Evolutionary conservation across 2,797 vertebrate genomes (phyloP).

Genomic region (Gambelia wislizenii): DNA sequence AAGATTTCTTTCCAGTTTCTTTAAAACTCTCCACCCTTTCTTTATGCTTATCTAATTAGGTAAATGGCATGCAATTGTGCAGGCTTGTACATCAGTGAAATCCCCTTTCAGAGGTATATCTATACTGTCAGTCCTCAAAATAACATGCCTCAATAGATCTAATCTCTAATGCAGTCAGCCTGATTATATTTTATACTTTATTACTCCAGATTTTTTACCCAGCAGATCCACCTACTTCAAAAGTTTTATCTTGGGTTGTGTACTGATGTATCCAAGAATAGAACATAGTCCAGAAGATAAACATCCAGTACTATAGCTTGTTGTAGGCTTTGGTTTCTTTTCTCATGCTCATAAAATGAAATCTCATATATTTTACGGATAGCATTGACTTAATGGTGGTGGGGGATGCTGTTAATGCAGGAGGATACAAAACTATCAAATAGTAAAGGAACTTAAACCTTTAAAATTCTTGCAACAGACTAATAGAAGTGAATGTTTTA

Average conservation of each 20-base stretch:
- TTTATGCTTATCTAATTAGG: neutral
- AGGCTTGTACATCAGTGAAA: neutral
- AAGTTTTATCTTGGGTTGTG: conserved; percentile 8
- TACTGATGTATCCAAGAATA: neutral
- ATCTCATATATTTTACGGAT: neutral
- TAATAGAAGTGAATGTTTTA: conserved; percentile 26
- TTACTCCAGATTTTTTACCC: neutral
- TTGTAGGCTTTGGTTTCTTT: conserved; percentile 48
- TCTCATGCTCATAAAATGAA: neutral
- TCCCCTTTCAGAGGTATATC: neutral
- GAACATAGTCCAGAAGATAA: neutral
- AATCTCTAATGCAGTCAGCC: neutral
- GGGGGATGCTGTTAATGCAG: neutral
- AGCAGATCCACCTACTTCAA: neutral
- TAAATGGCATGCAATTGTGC: neutral
- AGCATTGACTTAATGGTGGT: conserved; percentile 9
- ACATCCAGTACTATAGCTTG: conserved; percentile 9
- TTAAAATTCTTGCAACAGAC: conserved; percentile 12
- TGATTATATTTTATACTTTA: neutral
- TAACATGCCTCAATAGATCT: neutral
- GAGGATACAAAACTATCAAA: conserved; percentile 6
- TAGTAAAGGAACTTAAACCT: neutral
- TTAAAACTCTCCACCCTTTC: neutral
- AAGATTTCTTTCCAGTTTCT: conserved; percentile 5
- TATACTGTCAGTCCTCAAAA: neutral